These are phyloP conservation scores for Chironomus tentans DNA, from an alignment of 2,888 invertebrate species.

Conservation along the genomic window DNA sequence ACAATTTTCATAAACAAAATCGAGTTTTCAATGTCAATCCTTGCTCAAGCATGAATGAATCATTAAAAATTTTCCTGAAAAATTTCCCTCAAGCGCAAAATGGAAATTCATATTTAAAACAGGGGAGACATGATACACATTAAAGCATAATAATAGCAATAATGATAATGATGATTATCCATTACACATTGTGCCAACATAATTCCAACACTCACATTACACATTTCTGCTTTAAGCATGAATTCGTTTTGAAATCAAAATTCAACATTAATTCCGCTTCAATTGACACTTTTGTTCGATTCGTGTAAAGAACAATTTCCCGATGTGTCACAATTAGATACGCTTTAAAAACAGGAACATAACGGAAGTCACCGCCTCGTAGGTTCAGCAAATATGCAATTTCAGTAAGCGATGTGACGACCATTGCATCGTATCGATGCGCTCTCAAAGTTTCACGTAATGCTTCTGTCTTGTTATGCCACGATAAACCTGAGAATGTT, in stretches of 20 bases:
- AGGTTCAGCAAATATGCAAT: slow-evolving; percentile 83
- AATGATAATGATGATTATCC: too few relatives aligned
- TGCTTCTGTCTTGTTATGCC: slow-evolving; percentile 65
- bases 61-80: too few relatives aligned
- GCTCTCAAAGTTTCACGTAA: slow-evolving; percentile 54
- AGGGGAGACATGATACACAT: too few relatives aligned
- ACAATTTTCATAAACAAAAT: too few relatives aligned
- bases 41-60: too few relatives aligned
- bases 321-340: slow-evolving; percentile 60
- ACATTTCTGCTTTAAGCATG: slow-evolving; percentile 51
- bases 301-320: slow-evolving; percentile 61
- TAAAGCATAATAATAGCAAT: too few relatives aligned
- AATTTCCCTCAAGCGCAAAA: too few relatives aligned
- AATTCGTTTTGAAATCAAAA: slow-evolving; percentile 47
- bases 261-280: slow-evolving; percentile 40
- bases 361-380: slow-evolving; percentile 73
- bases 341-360: slow-evolving; percentile 68
- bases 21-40: too few relatives aligned
- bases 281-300: slow-evolving; percentile 53
- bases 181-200: not conserved
- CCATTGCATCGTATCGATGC: slow-evolving; percentile 62
- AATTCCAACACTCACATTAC: slow-evolving; percentile 48
- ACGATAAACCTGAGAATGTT: slow-evolving; percentile 54
- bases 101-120: too few relatives aligned
- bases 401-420: slow-evolving; percentile 79